Base-by-base conservation (phyloP, 2,113 vertebrate genomes). In the Eudyptes chrysolophus region DNA sequence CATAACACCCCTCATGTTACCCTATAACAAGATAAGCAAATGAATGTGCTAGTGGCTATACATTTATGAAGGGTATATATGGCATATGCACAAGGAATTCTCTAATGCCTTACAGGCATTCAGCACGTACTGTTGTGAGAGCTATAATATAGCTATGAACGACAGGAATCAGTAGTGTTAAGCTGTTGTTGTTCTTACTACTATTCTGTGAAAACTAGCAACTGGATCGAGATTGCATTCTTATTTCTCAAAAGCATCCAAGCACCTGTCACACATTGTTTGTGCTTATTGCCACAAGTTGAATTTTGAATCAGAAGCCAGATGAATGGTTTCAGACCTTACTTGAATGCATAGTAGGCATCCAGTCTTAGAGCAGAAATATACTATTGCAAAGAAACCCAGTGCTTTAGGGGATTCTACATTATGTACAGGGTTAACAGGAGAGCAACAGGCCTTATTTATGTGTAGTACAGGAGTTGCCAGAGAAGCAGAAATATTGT, bases 401-500 rank as follows among this genome's bases (percentile, higher is more conserved):
- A 44, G 38, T 40, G 71, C 77, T 89, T 70, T 61, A 65, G 58
- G 92, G 70, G 61, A 32, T 76, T 84, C 83, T 75, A 7, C 25
- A 6, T 19, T 26, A 62, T 30, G 34, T 51, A 38, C 49, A 20
- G 69, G 69, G 93, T 86, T 89, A 95, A 94, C 68, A 92, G 87
- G 87, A 95, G 94, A 83, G 57, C 86, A 97, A 64, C 20, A 89
- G 54, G 32, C 57, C 69, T 94, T 83, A 82, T 83, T 96, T 94
- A 82, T 84, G 70, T 69, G 71, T 61, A 65, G 85, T 69, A 71
- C 89, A 92, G 65, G 76, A 96, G 84, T 68, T 94, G 90, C 95
- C 96, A 94, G 70, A 91, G 90, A 90, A 80, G 94, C 74, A 92
- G 84, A 96, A 97, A 92, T 88, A 72, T 54, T 97, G 83, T 94